phyloP scores from a whole-genome alignment of 1,140 invertebrate genomes.

The Pissodes strobi region DNA sequence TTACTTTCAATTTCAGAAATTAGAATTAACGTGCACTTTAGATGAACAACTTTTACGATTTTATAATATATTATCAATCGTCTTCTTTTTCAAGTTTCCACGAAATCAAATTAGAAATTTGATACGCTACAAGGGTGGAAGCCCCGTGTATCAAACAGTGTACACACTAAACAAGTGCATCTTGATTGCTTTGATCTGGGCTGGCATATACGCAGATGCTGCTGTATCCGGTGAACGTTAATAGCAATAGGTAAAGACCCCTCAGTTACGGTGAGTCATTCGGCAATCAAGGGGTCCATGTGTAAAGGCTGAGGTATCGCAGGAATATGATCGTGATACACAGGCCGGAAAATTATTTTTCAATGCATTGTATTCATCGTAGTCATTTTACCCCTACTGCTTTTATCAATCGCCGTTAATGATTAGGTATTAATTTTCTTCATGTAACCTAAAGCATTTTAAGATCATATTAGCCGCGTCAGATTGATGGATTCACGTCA shows the following conservation, averaged over 20 bases:
- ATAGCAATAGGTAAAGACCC: conserved; percentile 50
- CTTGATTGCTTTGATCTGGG: conserved; percentile 55
- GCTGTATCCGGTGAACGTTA: conserved; percentile 55
- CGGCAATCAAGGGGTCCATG: conserved; percentile 50
- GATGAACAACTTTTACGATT: too few species aligned
- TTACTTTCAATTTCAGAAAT: too few species aligned
- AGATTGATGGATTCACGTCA: too few species aligned
- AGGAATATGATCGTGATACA: conserved; percentile 7
- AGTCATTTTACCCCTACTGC: too few species aligned
- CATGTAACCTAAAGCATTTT: too few species aligned
- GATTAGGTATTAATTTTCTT: too few species aligned
- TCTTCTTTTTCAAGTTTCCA: not conserved
- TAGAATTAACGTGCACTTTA: too few species aligned
- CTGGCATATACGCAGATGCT: conserved; percentile 50
- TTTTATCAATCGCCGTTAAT: too few species aligned
- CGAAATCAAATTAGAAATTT: conserved; percentile 30
- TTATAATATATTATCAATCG: not conserved
- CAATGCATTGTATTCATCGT: not conserved
- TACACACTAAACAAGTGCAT: conserved; percentile 55
- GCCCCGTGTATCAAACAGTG: conserved; percentile 34
- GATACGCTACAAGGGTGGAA: conserved; percentile 17
- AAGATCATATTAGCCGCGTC: too few species aligned
- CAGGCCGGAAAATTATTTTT: conserved; percentile 18
- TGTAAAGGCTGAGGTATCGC: conserved; percentile 26
- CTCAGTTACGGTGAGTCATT: conserved; percentile 52